Evolutionary conservation across 2,113 vertebrate genomes (phyloP), one percentile per base, ranked within the genome.

Genomic region (Terrapene triunguis): DNA sequence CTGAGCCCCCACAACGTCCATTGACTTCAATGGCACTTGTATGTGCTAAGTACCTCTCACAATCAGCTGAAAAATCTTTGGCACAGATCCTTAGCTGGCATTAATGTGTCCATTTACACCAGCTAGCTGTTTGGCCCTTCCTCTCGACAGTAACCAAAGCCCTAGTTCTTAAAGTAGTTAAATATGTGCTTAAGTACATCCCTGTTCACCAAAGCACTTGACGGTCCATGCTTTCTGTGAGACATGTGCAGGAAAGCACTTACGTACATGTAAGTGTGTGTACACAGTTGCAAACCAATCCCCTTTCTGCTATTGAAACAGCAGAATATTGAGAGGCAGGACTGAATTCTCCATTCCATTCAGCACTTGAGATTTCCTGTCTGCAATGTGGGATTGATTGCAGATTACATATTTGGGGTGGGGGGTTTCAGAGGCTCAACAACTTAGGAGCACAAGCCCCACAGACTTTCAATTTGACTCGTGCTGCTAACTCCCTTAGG

Each of bases 11-110:
- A 13, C 51, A 69, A 0, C 3, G 24, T 57, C 29, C 2, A 1
- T 55, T 5, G 89, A 8, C 0, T 51, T 19, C 1, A 6, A 3
- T 5, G 8, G 47, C 55, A 0, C 3, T 10, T 3, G 0, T 1
- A 5, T 1, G 72, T 1, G 0, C 95, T 2, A 0, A 51, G 76
- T 85, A 25, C 69, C 50, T 10, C 80, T 3, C 0, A 4, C 57
- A 25, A 80, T 25, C 57, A 0, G 74, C 76, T 1, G 1, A 4
- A 82, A 44, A 35, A 27, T 78, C 44, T 78, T 78, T 78, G 21
- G 32, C 32, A 17, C 47, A 38, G 8, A 6, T 16, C 1, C 57
- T 35, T 87, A 8, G 54, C 69, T 59, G 35, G 0, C 0, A 14
- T 11, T 6, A 13, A 54, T 22, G 2, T 6, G 48, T 53, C 81